Conservation (phyloP, 2,797 vertebrate species). For the Alexandromys oeconomus region DNA sequence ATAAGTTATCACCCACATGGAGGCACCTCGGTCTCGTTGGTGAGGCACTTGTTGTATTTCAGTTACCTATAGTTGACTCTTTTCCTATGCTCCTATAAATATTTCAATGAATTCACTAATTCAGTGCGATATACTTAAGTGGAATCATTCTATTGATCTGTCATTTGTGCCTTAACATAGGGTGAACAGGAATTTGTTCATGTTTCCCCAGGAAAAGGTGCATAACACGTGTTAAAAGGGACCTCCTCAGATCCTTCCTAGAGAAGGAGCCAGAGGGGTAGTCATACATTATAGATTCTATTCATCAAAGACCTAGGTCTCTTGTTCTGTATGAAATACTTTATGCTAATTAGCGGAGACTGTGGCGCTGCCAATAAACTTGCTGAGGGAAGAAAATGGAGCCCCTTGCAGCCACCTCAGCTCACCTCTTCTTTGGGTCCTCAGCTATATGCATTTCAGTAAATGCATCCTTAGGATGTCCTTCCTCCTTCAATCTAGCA, state of each 20-base stretch:
- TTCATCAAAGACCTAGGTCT: not conserved
- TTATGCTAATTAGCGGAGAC: not conserved
- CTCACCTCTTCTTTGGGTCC: not conserved
- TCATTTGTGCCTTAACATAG: not conserved
- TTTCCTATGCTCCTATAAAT: not conserved
- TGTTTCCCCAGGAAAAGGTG: not conserved
- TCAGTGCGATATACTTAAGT: not conserved
- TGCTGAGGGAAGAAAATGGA: not conserved
- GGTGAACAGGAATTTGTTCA: not conserved
- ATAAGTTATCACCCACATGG: not conserved
- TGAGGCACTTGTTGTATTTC: not conserved
- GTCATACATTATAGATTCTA: not conserved
- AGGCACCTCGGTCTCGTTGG: too few species aligned
- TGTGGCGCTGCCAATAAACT: not conserved
- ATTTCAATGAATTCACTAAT: not conserved
- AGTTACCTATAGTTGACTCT: not conserved
- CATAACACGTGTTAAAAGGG: not conserved
- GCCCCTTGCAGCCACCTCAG: not conserved
- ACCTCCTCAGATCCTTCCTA: not conserved
- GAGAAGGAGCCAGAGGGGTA: not conserved
- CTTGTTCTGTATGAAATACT: not conserved
- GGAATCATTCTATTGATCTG: not conserved
- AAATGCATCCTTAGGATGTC: not conserved
- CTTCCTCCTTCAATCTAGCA: not conserved
- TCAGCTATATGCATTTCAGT: not conserved